A percentile compares a stretch with the other conserved stretches of the same genome.
Conservation (phyloP, 2,113 vertebrate species). For the Miniopterus natalensis region DNA sequence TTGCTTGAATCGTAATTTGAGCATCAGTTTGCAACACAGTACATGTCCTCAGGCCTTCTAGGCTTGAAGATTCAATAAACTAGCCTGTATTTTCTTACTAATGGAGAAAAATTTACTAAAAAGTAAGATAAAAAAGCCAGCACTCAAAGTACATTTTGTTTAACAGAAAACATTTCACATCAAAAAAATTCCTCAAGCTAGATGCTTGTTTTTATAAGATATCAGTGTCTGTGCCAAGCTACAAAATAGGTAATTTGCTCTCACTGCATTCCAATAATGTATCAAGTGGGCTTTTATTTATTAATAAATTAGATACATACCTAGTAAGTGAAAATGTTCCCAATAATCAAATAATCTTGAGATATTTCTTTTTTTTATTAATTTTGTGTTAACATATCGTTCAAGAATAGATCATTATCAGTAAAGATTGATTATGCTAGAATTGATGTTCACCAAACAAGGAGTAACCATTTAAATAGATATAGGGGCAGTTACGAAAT, state of each 20-base stretch:
- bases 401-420: neutral
- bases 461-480: neutral
- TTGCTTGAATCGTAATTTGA: neutral
- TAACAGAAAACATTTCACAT: neutral
- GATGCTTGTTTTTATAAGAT: neutral
- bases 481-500: neutral
- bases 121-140: neutral
- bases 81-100: neutral
- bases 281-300: neutral
- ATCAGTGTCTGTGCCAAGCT: neutral
- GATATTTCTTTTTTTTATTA: neutral
- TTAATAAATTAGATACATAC: slow-evolving; percentile 20
- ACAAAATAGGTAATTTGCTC: neutral
- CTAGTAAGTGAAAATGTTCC: neutral
- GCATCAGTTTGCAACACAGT: neutral
- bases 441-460: neutral
- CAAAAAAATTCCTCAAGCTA: neutral
- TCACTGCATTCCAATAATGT: neutral
- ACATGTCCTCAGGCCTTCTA: neutral
- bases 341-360: neutral
- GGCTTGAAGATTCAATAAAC: neutral
- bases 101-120: neutral
- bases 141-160: neutral
- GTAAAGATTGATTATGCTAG: neutral
- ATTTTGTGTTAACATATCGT: neutral